Percentiles rank a stretch among this genome's conserved stretches.
These are phyloP conservation scores for Polyploca ridens DNA, from an alignment of 2,888 invertebrate genomes.

Conservation along the genomic window DNA sequence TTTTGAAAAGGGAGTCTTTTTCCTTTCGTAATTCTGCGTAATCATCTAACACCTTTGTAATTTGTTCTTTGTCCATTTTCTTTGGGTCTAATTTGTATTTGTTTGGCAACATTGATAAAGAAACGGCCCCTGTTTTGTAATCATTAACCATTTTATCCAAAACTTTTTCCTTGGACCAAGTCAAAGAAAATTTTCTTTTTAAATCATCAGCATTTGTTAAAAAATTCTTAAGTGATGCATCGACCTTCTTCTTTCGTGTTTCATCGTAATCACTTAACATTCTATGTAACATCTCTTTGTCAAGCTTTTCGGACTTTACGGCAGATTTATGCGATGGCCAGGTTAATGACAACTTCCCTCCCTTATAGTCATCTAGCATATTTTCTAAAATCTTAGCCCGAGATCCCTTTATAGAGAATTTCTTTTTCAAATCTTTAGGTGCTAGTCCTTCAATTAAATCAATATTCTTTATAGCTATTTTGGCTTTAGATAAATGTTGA, in stretches of 20 bases:
- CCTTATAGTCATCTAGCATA: constrained; percentile 34
- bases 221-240: constrained; percentile 20
- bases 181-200: constrained; percentile 37
- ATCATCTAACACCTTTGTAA: constrained; percentile 37
- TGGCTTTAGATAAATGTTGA: constrained; percentile 22
- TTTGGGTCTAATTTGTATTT: constrained; percentile 37
- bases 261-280: constrained; percentile 22
- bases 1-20: constrained; percentile 23
- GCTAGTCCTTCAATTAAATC: constrained; percentile 38
- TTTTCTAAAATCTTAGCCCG: constrained; percentile 28
- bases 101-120: constrained; percentile 34
- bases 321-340: constrained; percentile 25
- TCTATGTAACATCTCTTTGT: constrained; percentile 17
- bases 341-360: constrained; percentile 28
- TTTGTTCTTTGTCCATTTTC: constrained; percentile 33
- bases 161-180: constrained; percentile 36
- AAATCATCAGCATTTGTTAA: constrained; percentile 22
- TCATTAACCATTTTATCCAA: constrained; percentile 45
- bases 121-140: constrained; percentile 40
- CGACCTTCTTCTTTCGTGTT: constrained; percentile 15
- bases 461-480: constrained; percentile 32
- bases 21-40: constrained; percentile 33
- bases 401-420: constrained; percentile 29
- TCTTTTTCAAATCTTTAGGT: constrained; percentile 32
- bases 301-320: constrained; percentile 25